phyloP scores from a whole-genome alignment of 2,113 vertebrate species.

The Catharus bicknelli region DNA sequence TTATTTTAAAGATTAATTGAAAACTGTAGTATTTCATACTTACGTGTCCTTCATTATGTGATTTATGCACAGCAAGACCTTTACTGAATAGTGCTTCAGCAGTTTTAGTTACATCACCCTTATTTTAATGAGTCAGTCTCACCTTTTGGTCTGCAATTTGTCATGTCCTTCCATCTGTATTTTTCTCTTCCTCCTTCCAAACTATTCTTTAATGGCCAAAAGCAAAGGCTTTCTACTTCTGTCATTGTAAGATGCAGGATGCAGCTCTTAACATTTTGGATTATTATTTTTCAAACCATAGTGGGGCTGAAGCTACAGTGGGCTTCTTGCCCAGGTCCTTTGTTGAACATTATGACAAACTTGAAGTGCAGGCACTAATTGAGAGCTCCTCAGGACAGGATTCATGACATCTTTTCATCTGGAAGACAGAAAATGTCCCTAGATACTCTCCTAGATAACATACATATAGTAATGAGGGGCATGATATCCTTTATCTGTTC shows the following conservation, averaged over 20 bases:
- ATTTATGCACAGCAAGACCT: not conserved
- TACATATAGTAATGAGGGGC: not conserved
- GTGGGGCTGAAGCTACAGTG: not conserved
- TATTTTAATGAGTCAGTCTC: not conserved
- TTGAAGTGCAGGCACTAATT: not conserved
- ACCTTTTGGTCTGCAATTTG: not conserved
- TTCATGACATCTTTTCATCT: not conserved
- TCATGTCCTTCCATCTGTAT: not conserved
- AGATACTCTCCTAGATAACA: not conserved
- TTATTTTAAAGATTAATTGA: not conserved
- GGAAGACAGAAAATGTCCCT: not conserved
- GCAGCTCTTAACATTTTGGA: not conserved
- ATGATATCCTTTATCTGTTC: not conserved
- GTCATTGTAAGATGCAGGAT: not conserved
- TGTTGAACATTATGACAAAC: not conserved
- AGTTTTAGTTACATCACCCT: not conserved
- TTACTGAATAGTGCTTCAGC: not conserved
- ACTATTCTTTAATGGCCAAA: not conserved
- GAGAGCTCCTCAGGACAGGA: not conserved
- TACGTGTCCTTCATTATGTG: not conserved
- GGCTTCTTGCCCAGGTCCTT: not conserved
- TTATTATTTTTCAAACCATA: not conserved
- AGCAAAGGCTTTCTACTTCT: not conserved
- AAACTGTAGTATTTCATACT: not conserved
- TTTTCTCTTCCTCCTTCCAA: not conserved